Conservation (phyloP, 2,797 vertebrate species). For the Tadarida brasiliensis region DNA sequence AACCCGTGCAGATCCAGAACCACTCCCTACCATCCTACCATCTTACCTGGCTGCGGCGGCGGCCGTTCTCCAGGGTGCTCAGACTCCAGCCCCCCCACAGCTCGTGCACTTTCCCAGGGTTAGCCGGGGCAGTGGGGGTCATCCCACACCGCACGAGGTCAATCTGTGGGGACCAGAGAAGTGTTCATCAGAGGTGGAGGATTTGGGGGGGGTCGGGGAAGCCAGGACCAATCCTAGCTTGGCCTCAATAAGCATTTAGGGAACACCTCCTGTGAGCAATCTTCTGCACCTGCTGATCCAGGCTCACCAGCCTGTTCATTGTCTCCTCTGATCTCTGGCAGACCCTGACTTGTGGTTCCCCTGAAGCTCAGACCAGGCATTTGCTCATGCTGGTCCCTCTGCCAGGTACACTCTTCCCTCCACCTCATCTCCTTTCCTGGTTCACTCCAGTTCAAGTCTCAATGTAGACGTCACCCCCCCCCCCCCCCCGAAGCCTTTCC, state of each 20-base stretch:
- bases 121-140: conserved; percentile 74
- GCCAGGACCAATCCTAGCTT: not conserved
- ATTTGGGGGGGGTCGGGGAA: too few relatives aligned
- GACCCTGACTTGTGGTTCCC: not conserved
- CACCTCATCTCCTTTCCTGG: not conserved
- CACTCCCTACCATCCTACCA: not conserved
- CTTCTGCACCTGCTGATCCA: not conserved
- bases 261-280: not conserved
- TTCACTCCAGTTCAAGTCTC: not conserved
- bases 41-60: conserved; percentile 43
- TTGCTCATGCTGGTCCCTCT: not conserved
- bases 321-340: not conserved
- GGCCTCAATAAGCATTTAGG: not conserved
- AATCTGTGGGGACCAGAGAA: conserved; percentile 74
- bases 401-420: not conserved
- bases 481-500: not conserved
- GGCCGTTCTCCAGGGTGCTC: not conserved
- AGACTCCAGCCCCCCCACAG: conserved; percentile 85
- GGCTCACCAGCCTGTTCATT: not conserved
- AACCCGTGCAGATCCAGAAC: rapidly evolving
- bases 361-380: not conserved
- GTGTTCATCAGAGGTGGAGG: not conserved
- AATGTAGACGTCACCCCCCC: not conserved
- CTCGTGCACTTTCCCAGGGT: conserved; percentile 84
- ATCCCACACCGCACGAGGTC: conserved; percentile 79